These are phyloP conservation scores for Meiosimyza platycephala DNA, from an alignment of 2,888 invertebrate genomes.

Conservation along the genomic window DNA sequence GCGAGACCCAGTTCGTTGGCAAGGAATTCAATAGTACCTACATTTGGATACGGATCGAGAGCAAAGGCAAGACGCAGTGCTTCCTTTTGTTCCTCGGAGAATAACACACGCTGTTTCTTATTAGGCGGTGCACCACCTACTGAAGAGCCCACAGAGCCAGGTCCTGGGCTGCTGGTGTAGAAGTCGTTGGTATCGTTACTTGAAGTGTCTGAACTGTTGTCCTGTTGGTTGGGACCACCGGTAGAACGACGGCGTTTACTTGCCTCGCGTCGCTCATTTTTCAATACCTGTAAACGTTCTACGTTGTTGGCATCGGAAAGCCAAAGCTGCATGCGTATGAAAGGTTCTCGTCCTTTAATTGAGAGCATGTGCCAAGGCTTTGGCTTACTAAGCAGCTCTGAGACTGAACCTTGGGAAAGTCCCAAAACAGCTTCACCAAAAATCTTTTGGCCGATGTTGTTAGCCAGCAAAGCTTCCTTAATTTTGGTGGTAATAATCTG, in stretches of 20 bases:
- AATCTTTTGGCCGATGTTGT: slow-evolving; percentile 98
- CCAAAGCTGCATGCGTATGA: slow-evolving; percentile 97
- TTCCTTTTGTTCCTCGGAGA: slow-evolving; percentile 98
- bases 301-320: slow-evolving; percentile 95
- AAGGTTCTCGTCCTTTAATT: slow-evolving; percentile 96
- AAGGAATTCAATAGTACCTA: slow-evolving; percentile 94
- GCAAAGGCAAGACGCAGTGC: slow-evolving; percentile 93
- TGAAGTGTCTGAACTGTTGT: slow-evolving; percentile 88
- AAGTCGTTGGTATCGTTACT: slow-evolving; percentile 91
- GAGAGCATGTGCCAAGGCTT: slow-evolving; percentile 99
- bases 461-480: slow-evolving; percentile 94
- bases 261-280: slow-evolving; percentile 90
- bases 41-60: slow-evolving; percentile 96
- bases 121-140: slow-evolving; percentile 82
- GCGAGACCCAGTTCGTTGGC: slow-evolving; percentile 91
- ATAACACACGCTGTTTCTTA: slow-evolving; percentile 94
- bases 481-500: slow-evolving; percentile 96
- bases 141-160: slow-evolving; percentile 69
- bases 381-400: slow-evolving; percentile 96
- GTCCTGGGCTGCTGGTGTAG: slow-evolving; percentile 86
- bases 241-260: slow-evolving; percentile 89
- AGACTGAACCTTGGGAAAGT: slow-evolving; percentile 95
- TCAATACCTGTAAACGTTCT: slow-evolving; percentile 89
- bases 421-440: slow-evolving; percentile 98
- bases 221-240: slow-evolving; percentile 83